Evolutionary conservation across 2,888 invertebrate species (phyloP), one percentile per base, ranked within the genome.

Genomic region (Erebia ligea): DNA sequence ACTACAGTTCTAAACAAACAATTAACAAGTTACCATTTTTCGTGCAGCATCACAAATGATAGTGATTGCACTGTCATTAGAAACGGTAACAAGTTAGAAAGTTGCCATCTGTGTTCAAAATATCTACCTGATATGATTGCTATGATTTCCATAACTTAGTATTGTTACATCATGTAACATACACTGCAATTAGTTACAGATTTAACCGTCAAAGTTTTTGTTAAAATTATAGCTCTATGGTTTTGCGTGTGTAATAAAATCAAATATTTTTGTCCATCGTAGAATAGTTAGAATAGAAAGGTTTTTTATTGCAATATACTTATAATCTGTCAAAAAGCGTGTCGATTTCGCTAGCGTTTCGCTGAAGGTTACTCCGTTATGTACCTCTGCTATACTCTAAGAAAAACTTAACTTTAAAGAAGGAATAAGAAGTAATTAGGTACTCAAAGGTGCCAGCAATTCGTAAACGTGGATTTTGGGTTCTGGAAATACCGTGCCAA

Each of bases 11-110:
- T 11, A 11, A 61, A 45, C 21, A 61, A 19, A 63, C 34, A 68
- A 64, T 69, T 64, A 68, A 57, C 48, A 48, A 48, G 56, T 19
- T 58, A 40, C 58, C 17, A 64, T 64, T 48, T 45, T 40, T 58
- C 48, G 15, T 64, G 52, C 52, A 64, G 67, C 62, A 59, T 64
- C 21, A 65, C 42, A 65, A 69, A 71, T 71, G 42, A 71, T 67
- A 50, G 67, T 65, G 57, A 67, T 73, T 62, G 68, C 45, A 59
- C 13, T 42, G 40, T 34, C 66, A 66, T 66, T 65, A 68, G 70
- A 68, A 73, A 73, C 70, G 70, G 73, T 73, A 73, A 65, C 73
- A 66, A 68, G 70, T 73, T 72, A 70, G 73, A 73, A 73, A 73
- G 73, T 70, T 19, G 57, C 65, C 70, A 70, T 68, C 70, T 68